These are phyloP conservation scores for Drosophila dives DNA, from an alignment of 2,888 invertebrate species.

Conservation along the genomic window DNA sequence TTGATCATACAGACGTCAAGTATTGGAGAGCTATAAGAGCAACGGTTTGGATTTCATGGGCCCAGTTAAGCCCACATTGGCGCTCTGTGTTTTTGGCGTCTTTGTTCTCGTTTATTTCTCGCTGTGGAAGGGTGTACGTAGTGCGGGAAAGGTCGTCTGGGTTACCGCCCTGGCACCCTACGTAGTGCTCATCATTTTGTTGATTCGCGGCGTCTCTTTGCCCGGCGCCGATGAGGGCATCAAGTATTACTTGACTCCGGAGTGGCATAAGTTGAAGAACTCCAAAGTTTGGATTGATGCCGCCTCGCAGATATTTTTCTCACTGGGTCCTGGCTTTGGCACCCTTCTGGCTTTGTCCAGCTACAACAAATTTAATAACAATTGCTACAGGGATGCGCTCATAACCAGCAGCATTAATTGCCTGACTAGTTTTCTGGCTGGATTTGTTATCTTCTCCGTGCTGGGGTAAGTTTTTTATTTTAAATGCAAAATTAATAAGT, in stretches of 20 bases:
- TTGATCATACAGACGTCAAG: constrained; percentile 89
- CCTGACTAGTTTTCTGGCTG: constrained; percentile 95
- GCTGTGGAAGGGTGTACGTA: constrained; percentile 97
- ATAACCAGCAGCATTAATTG: constrained; percentile 96
- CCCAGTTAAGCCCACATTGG: constrained; percentile 94
- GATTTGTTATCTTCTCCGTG: constrained; percentile 97
- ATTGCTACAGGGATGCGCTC: constrained; percentile 94
- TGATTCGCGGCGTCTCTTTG: constrained; percentile 92
- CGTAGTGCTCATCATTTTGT: constrained; percentile 93
- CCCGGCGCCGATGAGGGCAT: constrained; percentile 95
- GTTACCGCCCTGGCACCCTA: constrained; percentile 97
- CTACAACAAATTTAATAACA: constrained; percentile 97
- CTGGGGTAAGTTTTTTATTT: constrained; percentile 87
- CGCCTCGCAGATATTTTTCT: constrained; percentile 97
- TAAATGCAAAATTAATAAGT: neutral
- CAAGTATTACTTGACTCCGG: constrained; percentile 94
- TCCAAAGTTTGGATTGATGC: constrained; percentile 96
- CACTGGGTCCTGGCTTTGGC: constrained; percentile 96
- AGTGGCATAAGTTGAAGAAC: constrained; percentile 93
- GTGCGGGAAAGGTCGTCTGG: constrained; percentile 98
- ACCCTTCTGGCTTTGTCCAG: constrained; percentile 95
- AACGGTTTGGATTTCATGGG: constrained; percentile 95
- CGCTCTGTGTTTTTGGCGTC: constrained; percentile 95
- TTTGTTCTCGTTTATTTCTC: constrained; percentile 98
- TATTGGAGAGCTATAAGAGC: constrained; percentile 93